phyloP scores from a whole-genome alignment of 1,140 invertebrate species.

The Drosophila melanica region DNA sequence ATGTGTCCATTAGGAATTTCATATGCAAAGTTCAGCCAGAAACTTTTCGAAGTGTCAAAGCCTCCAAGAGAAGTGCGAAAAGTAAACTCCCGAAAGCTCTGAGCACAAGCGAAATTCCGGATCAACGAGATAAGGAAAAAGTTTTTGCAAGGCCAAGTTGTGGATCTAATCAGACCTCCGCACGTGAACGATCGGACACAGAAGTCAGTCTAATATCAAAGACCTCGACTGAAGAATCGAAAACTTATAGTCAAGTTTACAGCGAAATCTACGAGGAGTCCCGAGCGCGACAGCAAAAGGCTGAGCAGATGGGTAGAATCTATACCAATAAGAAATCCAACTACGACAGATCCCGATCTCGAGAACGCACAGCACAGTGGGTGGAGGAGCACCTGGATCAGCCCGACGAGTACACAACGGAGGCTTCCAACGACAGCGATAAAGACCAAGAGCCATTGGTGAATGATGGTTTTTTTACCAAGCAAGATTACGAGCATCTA shows the following conservation, averaged over 20 bases:
- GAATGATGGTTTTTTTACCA: background rate
- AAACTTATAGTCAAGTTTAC: slow-evolving; percentile 66
- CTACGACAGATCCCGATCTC: background rate
- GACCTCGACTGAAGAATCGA: slow-evolving; percentile 49
- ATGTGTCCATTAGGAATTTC: slow-evolving; percentile 1
- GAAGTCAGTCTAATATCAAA: slow-evolving; percentile 12
- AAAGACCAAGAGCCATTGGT: background rate
- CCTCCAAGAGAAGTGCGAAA: background rate
- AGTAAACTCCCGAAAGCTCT: background rate
- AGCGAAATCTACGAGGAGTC: slow-evolving; percentile 67
- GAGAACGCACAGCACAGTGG: slow-evolving; percentile 9
- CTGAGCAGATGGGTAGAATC: slow-evolving; percentile 27
- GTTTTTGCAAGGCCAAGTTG: background rate
- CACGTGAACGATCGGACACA: background rate
- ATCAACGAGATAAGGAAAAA: background rate
- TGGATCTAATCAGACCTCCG: background rate
- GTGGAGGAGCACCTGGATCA: slow-evolving; percentile 7
- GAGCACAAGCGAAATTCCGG: too few species aligned
- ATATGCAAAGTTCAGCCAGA: background rate
- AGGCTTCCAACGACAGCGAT: slow-evolving; percentile 8
- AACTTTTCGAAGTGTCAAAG: background rate
- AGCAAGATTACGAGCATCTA: background rate
- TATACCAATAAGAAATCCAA: slow-evolving; percentile 34
- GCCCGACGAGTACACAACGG: slow-evolving; percentile 11
- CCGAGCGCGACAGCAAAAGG: slow-evolving; percentile 46